Evolutionary conservation across 2,113 vertebrate genomes (phyloP).

Genomic region (Oncorhynchus kisutch): DNA sequence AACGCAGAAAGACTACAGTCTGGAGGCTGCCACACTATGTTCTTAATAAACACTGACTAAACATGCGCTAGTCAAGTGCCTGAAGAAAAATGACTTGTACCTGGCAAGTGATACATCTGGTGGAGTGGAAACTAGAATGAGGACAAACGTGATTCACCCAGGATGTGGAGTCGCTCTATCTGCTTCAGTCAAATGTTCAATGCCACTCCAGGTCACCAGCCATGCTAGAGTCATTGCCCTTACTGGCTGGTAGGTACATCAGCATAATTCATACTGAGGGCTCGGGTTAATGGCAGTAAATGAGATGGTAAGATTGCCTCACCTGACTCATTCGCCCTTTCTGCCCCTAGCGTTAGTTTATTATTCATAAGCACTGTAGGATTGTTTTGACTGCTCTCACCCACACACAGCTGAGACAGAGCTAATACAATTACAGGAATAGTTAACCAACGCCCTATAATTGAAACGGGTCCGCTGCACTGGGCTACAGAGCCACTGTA

Average conservation of each 20-base stretch:
- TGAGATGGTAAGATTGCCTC: neutral
- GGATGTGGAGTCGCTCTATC: neutral
- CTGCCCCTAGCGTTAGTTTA: slow-evolving; percentile 7
- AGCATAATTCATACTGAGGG: neutral
- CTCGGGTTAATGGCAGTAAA: slow-evolving; percentile 10
- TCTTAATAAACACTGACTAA: too few species aligned
- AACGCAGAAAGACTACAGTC: too few species aligned
- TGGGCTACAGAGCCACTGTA: neutral
- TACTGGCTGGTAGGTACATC: too few species aligned
- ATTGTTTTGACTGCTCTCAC: neutral
- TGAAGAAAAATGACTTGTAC: too few species aligned
- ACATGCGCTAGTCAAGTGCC: too few species aligned
- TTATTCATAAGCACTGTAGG: neutral
- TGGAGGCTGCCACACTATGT: too few species aligned
- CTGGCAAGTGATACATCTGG: too few species aligned
- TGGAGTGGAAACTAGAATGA: slow-evolving; percentile 7
- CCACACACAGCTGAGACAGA: slow-evolving; percentile 13
- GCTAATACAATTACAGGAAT: neutral
- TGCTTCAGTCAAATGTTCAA: too few species aligned
- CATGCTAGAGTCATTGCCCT: too few species aligned
- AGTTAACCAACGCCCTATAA: neutral
- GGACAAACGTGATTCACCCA: neutral
- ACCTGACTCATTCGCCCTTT: slow-evolving; percentile 29
- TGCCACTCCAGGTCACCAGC: too few species aligned
- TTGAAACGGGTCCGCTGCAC: neutral